These are phyloP conservation scores for Leptopilina myrica DNA, from an alignment of 2,888 invertebrate genomes.

Conservation along the genomic window DNA sequence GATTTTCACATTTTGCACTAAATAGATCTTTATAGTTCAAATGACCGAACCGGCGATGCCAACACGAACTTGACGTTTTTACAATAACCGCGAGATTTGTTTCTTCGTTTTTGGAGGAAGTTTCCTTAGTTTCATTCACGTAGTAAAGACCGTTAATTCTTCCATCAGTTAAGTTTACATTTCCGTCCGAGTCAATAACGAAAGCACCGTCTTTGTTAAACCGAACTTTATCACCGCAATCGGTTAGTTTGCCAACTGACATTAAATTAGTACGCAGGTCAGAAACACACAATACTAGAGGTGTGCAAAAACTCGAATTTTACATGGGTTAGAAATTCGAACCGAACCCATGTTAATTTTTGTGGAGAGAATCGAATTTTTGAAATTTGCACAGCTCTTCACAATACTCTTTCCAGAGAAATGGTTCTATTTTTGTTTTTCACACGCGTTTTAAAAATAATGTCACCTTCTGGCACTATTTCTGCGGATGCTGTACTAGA, in stretches of 20 bases:
- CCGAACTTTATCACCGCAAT: background rate
- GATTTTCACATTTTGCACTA: constrained; percentile 6
- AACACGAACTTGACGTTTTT: background rate
- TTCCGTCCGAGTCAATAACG: too few species aligned
- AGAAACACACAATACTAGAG: constrained; percentile 7
- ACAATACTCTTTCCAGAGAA: background rate
- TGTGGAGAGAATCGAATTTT: too few species aligned
- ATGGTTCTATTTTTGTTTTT: constrained; percentile 2
- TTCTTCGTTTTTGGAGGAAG: background rate
- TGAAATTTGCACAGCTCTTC: too few species aligned
- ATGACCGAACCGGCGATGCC: constrained; percentile 40
- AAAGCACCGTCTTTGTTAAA: constrained; percentile 1
- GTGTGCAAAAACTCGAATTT: too few species aligned
- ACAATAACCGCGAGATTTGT: background rate
- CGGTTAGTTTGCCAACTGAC: constrained; percentile 28
- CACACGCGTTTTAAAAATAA: background rate
- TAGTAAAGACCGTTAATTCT: too few species aligned
- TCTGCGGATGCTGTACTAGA: background rate
- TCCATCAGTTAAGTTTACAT: too few species aligned
- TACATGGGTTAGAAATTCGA: too few species aligned
- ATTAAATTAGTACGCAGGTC: background rate
- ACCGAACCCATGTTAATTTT: too few species aligned
- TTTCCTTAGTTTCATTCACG: too few species aligned
- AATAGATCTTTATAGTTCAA: constrained; percentile 14
- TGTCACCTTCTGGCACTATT: background rate